A percentile compares a stretch with the other conserved stretches of the same genome.
These are phyloP conservation scores for Drosophila biarmipes DNA, from an alignment of 1,140 invertebrate genomes.

Conservation along the genomic window DNA sequence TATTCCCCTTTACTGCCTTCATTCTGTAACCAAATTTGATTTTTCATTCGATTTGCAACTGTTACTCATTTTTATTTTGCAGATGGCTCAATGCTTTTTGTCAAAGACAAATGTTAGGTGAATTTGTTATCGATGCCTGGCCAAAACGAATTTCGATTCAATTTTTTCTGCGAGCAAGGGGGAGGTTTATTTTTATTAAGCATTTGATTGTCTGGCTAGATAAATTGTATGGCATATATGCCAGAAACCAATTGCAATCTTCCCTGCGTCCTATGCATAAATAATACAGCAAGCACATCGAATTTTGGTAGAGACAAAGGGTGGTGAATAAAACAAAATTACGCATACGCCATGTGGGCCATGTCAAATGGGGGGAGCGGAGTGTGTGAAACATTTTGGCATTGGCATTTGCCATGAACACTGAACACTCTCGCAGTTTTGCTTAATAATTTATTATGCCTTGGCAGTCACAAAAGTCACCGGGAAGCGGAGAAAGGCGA, in stretches of 20 bases:
- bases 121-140: constrained; percentile 1
- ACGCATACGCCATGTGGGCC: constrained; percentile 70
- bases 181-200: constrained; percentile 49
- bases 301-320: constrained; percentile 26
- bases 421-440: constrained; percentile 72
- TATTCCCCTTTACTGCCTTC: background rate
- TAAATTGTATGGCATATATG: constrained; percentile 38
- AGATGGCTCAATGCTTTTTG: constrained; percentile 6
- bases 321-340: constrained; percentile 62
- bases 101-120: constrained; percentile 16
- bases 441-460: constrained; percentile 78
- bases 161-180: constrained; percentile 14
- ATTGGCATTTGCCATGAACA: constrained; percentile 70
- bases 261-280: constrained; percentile 78
- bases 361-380: constrained; percentile 16
- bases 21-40: background rate
- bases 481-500: constrained; percentile 4
- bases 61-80: background rate
- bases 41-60: background rate
- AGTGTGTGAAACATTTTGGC: constrained; percentile 72
- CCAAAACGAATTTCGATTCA: constrained; percentile 22
- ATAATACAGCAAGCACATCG: constrained; percentile 54
- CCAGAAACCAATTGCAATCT: constrained; percentile 79
- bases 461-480: constrained; percentile 64
- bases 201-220: constrained; percentile 53